A percentile compares a stretch with the other conserved stretches of the same genome.
These are phyloP conservation scores for Phrynocephalus versicolor DNA, from an alignment of 2,113 vertebrate genomes.

Conservation along the genomic window DNA sequence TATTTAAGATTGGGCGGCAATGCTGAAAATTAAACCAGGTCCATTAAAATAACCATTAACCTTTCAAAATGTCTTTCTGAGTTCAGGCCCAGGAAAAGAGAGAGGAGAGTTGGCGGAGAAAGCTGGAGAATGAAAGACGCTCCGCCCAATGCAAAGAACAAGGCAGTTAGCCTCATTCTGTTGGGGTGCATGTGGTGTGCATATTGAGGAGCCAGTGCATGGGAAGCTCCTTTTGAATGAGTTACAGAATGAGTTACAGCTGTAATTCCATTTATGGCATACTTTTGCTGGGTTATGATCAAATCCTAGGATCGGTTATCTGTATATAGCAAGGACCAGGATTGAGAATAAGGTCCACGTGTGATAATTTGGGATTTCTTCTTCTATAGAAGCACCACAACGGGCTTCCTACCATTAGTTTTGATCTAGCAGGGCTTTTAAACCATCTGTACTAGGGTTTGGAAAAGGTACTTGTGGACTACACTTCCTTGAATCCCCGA, in stretches of 20 bases:
- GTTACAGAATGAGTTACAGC: no score
- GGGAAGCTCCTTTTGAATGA: neutral
- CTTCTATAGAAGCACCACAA: neutral
- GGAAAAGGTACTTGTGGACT: no score
- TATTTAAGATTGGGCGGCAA: constrained; percentile 23
- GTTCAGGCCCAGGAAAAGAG: constrained; percentile 26
- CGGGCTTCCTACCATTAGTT: neutral
- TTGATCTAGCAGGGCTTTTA: neutral
- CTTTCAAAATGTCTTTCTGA: constrained; percentile 31
- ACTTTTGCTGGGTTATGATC: no score
- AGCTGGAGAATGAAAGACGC: constrained; percentile 17
- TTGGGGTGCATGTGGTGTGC: neutral
- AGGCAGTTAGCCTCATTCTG: neutral
- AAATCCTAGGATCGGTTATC: no score
- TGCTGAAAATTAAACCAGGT: constrained; percentile 31
- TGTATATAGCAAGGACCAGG: no score
- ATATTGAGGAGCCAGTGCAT: neutral
- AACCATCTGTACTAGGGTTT: no score
- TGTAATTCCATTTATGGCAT: no score
- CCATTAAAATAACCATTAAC: constrained; percentile 38
- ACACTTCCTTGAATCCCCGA: no score
- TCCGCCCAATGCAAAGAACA: neutral
- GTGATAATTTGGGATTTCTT: no score
- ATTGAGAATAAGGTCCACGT: no score
- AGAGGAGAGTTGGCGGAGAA: neutral